Evolutionary conservation across 2,797 vertebrate species (phyloP).

Genomic region (Ctenosaura bakeri): DNA sequence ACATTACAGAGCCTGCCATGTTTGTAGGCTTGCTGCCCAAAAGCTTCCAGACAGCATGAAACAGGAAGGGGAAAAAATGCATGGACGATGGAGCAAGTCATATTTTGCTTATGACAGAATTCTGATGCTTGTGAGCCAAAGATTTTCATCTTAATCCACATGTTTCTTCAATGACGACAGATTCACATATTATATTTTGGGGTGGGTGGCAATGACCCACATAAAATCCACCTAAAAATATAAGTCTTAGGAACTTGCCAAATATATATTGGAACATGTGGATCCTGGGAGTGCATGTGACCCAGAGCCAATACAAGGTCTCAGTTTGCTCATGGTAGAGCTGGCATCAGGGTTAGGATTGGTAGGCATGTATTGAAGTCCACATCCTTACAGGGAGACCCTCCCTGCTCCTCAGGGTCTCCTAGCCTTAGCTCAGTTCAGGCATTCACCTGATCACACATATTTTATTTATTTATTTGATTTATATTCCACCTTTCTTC

Average conservation of each 20-base stretch:
- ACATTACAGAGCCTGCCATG: conserved; percentile 63
- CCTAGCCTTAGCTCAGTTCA: not conserved
- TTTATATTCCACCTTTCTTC: no score
- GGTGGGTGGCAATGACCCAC: no score
- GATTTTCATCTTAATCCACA: not conserved
- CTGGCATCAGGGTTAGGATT: not conserved
- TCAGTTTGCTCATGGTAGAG: not conserved
- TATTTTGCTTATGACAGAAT: conserved; percentile 55
- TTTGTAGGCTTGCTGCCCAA: conserved; percentile 54
- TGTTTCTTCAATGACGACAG: not conserved
- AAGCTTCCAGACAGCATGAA: conserved; percentile 61
- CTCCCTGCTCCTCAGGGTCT: not conserved
- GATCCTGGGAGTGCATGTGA: not conserved
- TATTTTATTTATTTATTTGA: no score
- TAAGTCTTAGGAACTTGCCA: not conserved
- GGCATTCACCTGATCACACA: no score
- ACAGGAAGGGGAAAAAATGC: conserved; percentile 44
- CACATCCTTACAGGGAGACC: not conserved
- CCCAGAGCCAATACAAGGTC: not conserved
- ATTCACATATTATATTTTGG: not conserved
- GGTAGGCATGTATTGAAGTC: not conserved
- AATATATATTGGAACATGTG: not conserved
- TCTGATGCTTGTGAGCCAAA: not conserved
- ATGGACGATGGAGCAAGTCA: fast-evolving
- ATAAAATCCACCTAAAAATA: not conserved